Percentiles rank a stretch among this genome's conserved stretches.
These are phyloP conservation scores for Pogonomyrmex californicus DNA, from an alignment of 1,140 invertebrate genomes.

Conservation along the genomic window DNA sequence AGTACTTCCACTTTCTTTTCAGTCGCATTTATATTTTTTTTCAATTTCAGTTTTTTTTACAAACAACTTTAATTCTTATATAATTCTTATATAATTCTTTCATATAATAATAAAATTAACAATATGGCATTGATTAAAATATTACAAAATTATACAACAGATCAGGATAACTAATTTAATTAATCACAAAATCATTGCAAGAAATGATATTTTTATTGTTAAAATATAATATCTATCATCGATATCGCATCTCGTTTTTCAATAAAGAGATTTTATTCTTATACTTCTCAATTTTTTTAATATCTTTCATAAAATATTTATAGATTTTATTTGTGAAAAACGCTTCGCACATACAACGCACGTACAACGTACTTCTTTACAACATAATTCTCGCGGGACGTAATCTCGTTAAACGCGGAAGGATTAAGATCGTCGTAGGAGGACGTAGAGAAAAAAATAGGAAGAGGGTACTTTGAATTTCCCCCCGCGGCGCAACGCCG, in stretches of 20 bases:
- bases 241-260: not conserved
- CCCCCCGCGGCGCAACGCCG: not conserved
- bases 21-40: not conserved
- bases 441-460: not conserved
- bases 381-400: constrained; percentile 2
- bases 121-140: not conserved
- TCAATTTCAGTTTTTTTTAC: constrained; percentile 8
- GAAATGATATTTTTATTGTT: not conserved
- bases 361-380: not conserved
- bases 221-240: not conserved
- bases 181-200: not conserved
- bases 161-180: not conserved
- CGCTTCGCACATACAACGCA: not conserved
- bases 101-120: not conserved
- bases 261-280: not conserved
- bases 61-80: constrained; percentile 7
- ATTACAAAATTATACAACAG: not conserved
- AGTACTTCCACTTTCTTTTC: not conserved
- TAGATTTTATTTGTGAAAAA: not conserved
- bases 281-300: not conserved
- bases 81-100: not conserved
- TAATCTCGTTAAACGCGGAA: constrained; percentile 10
- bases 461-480: constrained; percentile 14
- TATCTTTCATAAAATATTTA: constrained; percentile 10
- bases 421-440: not conserved